Base-by-base conservation (phyloP, 1,140 invertebrate genomes). In the Heliconius melpomene region DNA sequence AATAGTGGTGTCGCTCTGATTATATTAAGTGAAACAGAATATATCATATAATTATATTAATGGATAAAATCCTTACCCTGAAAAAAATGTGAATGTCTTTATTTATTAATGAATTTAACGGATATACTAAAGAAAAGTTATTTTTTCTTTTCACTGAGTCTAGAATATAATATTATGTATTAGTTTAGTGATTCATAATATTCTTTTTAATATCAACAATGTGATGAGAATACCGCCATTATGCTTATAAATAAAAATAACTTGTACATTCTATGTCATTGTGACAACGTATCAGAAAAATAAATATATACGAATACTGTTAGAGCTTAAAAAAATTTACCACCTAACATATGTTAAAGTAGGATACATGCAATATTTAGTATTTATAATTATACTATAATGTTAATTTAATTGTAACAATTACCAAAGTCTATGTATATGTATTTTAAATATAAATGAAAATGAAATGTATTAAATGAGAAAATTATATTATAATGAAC, bases 371-470 rank as follows among this genome's bases (percentile, higher is more conserved):
- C 60, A 70, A 70, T 29, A 70, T 77, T 38, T 36, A 32, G n/a
- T 70, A 77, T 74, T 66, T 75, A 60, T 75, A 66, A 5, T 36
- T 36, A 36, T 36, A 36, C 3, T 46, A 46, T 46, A 46, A 75
- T 29, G 13, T 75, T 66, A 38, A 66, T 54, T 66, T 76, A 16
- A 66, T 66, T 66, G 23, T 70, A 77, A 50, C 75, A 70, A 71
- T 70, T 77, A 32, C 75, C 75, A 77, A 77, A 77, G 75, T 71
- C 38, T 77, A 50, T 20, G 32, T 32, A 71, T 66, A 66, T 66
- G 60, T 66, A 66, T 29, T 26, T 29, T 66, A 66, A 23, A 6
- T 66, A 29, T 66, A 66, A 66, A 26, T 26, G 8, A 66, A 66
- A 29, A 26, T 26, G 7, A 66, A 66, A 29, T 29, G 26, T 60